Percentiles rank a stretch among this genome's conserved stretches.
These are phyloP conservation scores for Scolopax mira DNA, from an alignment of 2,113 vertebrate genomes.

Conservation along the genomic window DNA sequence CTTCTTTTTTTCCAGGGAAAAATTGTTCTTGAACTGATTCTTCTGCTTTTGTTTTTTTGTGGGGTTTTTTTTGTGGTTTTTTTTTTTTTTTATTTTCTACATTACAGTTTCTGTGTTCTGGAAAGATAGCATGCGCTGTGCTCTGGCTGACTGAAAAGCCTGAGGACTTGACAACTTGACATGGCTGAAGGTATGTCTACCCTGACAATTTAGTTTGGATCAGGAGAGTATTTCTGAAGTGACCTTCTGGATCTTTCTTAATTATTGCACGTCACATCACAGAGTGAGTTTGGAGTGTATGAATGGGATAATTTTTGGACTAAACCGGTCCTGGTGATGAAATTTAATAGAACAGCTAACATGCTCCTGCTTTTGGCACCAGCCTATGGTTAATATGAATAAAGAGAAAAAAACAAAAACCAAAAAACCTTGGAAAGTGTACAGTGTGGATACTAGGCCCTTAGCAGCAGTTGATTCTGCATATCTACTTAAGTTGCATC, in stretches of 20 bases:
- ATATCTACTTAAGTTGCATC: neutral
- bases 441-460: neutral
- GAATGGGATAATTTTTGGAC: neutral
- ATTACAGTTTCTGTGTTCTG: neutral
- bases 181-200: neutral
- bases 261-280: neutral
- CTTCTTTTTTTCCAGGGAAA: neutral
- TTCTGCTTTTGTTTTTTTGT: neutral
- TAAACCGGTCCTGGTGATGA: neutral
- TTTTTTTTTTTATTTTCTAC: neutral
- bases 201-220: neutral
- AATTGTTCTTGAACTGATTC: neutral
- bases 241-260: neutral
- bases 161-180: neutral
- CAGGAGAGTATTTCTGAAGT: neutral
- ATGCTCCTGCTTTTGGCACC: neutral
- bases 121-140: rapidly evolving
- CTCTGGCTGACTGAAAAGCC: neutral
- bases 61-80: neutral
- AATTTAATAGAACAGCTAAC: neutral
- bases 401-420: neutral
- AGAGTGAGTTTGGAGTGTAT: neutral
- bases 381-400: neutral
- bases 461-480: neutral
- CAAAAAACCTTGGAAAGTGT: neutral